A percentile compares a stretch with the other conserved stretches of the same genome.
phyloP scores from a whole-genome alignment of 2,888 invertebrate species.

The Boloria euphrosyne region DNA sequence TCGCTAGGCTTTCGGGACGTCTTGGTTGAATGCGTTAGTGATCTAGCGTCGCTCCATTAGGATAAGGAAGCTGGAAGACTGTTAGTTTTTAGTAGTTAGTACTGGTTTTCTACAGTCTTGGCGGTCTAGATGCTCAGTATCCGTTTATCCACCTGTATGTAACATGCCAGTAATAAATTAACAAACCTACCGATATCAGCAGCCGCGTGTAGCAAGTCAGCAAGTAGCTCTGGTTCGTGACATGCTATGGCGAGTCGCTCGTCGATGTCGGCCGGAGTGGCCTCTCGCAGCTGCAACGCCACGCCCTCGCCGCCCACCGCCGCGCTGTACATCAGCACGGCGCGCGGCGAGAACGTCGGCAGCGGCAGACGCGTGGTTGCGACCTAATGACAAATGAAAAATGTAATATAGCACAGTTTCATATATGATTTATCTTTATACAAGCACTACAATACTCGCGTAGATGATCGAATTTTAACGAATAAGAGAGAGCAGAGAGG shows the following conservation, averaged over 20 bases:
- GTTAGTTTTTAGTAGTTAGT: no score
- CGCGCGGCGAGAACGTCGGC: conserved; percentile 81
- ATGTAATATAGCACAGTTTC: background rate
- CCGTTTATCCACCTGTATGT: no score
- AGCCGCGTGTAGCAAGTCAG: conserved; percentile 86
- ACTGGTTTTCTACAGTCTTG: no score
- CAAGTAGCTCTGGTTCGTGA: conserved; percentile 88
- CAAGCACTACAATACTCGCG: no score
- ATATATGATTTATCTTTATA: background rate
- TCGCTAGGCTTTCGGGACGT: no score
- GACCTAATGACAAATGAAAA: conserved; percentile 39
- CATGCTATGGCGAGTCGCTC: conserved; percentile 88
- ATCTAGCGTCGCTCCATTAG: no score
- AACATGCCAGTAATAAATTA: no score
- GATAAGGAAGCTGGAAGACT: no score
- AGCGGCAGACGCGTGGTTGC: conserved; percentile 50
- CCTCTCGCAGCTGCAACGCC: conserved; percentile 84
- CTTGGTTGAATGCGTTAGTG: no score
- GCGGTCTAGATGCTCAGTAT: no score
- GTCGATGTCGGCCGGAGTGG: conserved; percentile 77
- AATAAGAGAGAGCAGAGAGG: no score
- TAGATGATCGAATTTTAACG: no score
- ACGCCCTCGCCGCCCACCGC: conserved; percentile 85
- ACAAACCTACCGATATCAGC: conserved; percentile 74
- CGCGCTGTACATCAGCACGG: conserved; percentile 87